Evolutionary conservation across 2,797 vertebrate genomes (phyloP).

Genomic region (Hapalemur alaotrensis): DNA sequence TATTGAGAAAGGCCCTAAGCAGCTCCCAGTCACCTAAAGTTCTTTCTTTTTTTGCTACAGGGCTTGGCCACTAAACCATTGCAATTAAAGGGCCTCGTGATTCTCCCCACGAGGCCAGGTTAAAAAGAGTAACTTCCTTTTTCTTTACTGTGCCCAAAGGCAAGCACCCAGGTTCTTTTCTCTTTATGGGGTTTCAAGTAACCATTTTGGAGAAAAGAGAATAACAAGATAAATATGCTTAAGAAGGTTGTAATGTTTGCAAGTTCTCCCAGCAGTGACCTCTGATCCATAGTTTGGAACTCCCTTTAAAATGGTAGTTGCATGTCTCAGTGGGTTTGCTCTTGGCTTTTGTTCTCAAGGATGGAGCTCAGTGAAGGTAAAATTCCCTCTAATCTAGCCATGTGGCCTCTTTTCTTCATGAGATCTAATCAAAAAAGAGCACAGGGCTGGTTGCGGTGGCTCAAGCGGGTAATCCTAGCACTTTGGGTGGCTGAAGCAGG

Average conservation of each 20-base stretch:
- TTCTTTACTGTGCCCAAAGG: background rate
- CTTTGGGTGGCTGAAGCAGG: background rate
- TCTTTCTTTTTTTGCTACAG: background rate
- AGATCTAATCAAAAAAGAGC: background rate
- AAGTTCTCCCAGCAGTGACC: background rate
- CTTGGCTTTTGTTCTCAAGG: background rate
- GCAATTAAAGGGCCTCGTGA: background rate
- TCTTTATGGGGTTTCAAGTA: background rate
- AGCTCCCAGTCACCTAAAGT: background rate
- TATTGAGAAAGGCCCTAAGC: background rate
- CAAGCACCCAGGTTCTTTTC: background rate
- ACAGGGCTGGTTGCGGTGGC: background rate
- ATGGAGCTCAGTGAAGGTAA: background rate
- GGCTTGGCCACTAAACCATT: background rate
- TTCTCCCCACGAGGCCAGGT: background rate
- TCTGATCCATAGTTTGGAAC: background rate
- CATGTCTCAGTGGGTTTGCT: background rate
- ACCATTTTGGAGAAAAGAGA: conserved; percentile 6
- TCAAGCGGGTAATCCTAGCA: background rate
- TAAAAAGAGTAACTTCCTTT: background rate
- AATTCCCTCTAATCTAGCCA: background rate
- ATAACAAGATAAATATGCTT: background rate
- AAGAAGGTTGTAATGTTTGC: background rate
- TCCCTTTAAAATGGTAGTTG: background rate
- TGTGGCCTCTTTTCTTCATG: background rate